Percentiles rank a stretch among this genome's conserved stretches.
Evolutionary conservation across 2,113 vertebrate genomes (phyloP).

Genomic region (Sander vitreus): DNA sequence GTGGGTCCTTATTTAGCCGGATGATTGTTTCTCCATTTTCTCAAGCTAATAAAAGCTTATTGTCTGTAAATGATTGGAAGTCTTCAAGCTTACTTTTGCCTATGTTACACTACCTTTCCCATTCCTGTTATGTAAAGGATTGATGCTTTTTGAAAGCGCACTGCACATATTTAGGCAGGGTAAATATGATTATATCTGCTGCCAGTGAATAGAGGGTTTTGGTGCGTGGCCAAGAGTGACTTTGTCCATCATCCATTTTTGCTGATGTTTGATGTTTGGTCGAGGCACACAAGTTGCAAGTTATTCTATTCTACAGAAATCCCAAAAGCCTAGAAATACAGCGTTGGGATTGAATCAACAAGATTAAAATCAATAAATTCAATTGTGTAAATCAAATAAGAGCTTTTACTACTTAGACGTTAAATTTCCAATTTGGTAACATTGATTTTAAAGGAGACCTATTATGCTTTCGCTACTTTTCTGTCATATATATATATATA

Average conservation of each 20-base stretch:
- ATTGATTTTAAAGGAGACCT: background rate
- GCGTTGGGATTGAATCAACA: background rate
- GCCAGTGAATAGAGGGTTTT: conserved; percentile 38
- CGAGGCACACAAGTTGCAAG: conserved; percentile 6
- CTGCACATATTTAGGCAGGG: conserved; percentile 36
- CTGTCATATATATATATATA: too few relatives aligned
- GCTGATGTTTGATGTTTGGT: conserved; percentile 43
- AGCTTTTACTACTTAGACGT: background rate
- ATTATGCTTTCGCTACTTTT: too few relatives aligned
- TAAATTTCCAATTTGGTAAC: background rate
- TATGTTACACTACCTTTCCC: conserved; percentile 1
- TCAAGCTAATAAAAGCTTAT: conserved; percentile 36
- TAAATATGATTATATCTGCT: conserved; percentile 46
- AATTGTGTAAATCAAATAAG: background rate
- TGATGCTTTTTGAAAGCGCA: conserved; percentile 27
- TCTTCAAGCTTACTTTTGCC: conserved; percentile 23
- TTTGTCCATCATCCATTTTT: conserved; percentile 53
- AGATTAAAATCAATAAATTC: conserved; percentile 17
- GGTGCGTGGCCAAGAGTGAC: conserved; percentile 31
- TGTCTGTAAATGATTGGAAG: conserved; percentile 29
- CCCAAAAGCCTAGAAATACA: conserved; percentile 2
- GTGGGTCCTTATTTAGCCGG: conserved; percentile 41
- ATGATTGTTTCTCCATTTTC: conserved; percentile 46
- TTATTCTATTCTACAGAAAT: background rate
- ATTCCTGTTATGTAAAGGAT: conserved; percentile 30